A percentile compares a stretch with the other conserved stretches of the same genome.
Evolutionary conservation across 2,888 invertebrate species (phyloP).

Genomic region (Sycophila texana): DNA sequence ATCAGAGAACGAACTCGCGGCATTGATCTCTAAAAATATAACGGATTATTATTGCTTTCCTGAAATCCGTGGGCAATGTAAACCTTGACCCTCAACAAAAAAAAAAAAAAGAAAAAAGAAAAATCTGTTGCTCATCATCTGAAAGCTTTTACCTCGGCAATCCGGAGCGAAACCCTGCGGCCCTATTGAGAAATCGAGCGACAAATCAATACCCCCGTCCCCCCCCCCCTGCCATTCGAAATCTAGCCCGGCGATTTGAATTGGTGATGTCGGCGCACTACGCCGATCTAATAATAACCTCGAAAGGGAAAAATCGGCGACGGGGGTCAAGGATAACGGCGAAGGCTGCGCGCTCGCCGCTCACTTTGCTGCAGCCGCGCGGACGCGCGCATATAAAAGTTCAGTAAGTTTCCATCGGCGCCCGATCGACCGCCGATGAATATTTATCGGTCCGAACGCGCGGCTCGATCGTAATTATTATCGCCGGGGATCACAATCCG

Average conservation of each 20-base stretch:
- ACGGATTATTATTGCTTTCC: slow-evolving; percentile 14
- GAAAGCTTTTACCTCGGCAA: too few species aligned
- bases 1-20: neutral
- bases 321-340: slow-evolving; percentile 43
- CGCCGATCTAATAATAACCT: slow-evolving; percentile 2
- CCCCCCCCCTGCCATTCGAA: neutral
- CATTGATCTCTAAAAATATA: slow-evolving; percentile 25
- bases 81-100: slow-evolving; percentile 14
- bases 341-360: slow-evolving; percentile 35
- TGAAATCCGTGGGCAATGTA: neutral
- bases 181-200: too few species aligned
- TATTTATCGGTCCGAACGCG: slow-evolving; percentile 14
- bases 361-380: slow-evolving; percentile 34
- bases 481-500: neutral
- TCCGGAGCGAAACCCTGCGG: too few species aligned
- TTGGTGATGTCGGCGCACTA: neutral
- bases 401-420: slow-evolving; percentile 35
- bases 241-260: neutral
- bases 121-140: too few species aligned
- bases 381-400: slow-evolving; percentile 9
- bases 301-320: slow-evolving; percentile 30
- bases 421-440: slow-evolving; percentile 13
- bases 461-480: neutral
- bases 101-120: too few species aligned
- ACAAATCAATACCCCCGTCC: neutral